Percentiles rank a stretch among this genome's conserved stretches.
Conservation (phyloP, 1,140 invertebrate genomes). For the Zaprionus africanus region DNA sequence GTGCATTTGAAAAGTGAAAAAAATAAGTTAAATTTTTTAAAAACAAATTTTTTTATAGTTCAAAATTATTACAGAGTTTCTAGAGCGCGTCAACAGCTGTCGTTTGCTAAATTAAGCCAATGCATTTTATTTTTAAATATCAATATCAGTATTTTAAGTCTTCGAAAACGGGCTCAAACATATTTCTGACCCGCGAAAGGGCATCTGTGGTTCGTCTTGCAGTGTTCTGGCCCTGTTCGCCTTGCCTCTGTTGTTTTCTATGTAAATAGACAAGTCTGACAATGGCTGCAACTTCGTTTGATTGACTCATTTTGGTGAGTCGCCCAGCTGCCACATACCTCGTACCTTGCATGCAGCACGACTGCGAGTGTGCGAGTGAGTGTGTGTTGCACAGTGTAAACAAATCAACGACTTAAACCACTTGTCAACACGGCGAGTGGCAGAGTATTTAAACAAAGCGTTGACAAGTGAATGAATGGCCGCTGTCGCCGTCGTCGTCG, state of each 20-base stretch:
- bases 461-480: constrained; percentile 80
- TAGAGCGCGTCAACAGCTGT: not conserved
- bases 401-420: constrained; percentile 83
- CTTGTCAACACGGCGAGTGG: constrained; percentile 79
- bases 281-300: constrained; percentile 62
- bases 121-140: too few species aligned
- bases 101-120: not conserved
- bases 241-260: constrained; percentile 30
- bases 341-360: not conserved
- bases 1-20: not conserved
- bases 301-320: constrained; percentile 78
- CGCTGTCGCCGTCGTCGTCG: constrained; percentile 35
- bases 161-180: too few species aligned
- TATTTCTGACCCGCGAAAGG: not conserved
- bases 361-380: not conserved
- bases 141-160: too few species aligned
- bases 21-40: not conserved
- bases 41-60: not conserved
- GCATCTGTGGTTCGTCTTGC: not conserved
- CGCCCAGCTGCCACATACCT: constrained; percentile 31
- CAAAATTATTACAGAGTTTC: not conserved
- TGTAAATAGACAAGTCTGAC: constrained; percentile 58
- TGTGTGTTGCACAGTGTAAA: constrained; percentile 57
- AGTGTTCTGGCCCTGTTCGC: not conserved
- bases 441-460: constrained; percentile 82